phyloP scores from a whole-genome alignment of 2,113 vertebrate genomes.

The Ceratotherium simum region DNA sequence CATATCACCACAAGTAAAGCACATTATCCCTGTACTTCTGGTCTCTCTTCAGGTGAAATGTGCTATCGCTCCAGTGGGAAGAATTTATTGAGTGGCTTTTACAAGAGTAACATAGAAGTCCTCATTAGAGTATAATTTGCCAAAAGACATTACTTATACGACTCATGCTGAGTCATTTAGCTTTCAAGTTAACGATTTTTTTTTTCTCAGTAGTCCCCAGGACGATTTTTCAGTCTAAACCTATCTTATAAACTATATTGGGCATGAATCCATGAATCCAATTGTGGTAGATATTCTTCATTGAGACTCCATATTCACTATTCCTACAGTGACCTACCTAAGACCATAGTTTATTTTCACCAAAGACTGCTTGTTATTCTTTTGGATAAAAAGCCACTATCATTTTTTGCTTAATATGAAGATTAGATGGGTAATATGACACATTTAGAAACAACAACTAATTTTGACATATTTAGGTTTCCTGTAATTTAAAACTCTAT shows the following conservation, averaged over 20 bases:
- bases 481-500: not conserved
- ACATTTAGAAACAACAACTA: slow-evolving; percentile 8
- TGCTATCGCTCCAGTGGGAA: not conserved
- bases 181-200: slow-evolving; percentile 10
- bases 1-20: not conserved
- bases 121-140: not conserved
- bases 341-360: not conserved
- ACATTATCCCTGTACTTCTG: not conserved
- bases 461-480: not conserved
- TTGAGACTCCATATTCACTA: not conserved
- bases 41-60: not conserved
- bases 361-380: not conserved
- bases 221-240: not conserved
- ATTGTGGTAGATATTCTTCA: not conserved
- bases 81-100: not conserved
- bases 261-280: not conserved
- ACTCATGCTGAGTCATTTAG: not conserved
- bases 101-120: not conserved
- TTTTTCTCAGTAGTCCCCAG: not conserved
- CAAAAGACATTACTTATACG: not conserved
- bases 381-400: not conserved
- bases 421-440: not conserved
- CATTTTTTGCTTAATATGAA: not conserved
- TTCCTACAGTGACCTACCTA: not conserved
- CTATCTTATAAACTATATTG: not conserved